Evolutionary conservation across 2,888 invertebrate genomes (phyloP).

Genomic region (Cryptocephalus moraei): DNA sequence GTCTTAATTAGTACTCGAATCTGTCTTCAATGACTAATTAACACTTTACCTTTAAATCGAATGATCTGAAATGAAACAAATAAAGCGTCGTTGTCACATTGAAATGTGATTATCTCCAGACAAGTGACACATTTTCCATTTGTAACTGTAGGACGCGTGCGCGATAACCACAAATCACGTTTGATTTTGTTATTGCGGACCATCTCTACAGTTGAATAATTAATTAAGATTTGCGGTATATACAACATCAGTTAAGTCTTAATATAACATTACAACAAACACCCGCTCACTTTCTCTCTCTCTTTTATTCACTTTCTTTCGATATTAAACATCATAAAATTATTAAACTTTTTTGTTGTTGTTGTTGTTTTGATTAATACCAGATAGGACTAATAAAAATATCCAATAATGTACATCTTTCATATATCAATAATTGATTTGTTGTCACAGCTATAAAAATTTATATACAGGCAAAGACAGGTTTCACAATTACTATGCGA

Average conservation of each 20-base stretch:
- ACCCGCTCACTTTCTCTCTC: background rate
- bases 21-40: background rate
- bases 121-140: no score
- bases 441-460: constrained; percentile 32
- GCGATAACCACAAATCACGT: no score
- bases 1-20: background rate
- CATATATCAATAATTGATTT: constrained; percentile 26
- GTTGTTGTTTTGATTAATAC: constrained; percentile 2
- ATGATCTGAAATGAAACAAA: no score
- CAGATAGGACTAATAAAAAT: constrained; percentile 14
- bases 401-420: constrained; percentile 9
- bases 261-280: constrained; percentile 1
- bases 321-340: background rate
- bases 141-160: no score
- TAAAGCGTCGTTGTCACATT: no score
- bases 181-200: no score
- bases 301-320: constrained; percentile 6
- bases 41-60: no score
- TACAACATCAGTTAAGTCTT: no score
- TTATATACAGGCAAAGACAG: constrained; percentile 17
- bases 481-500: background rate
- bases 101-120: no score
- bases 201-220: no score
- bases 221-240: no score
- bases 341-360: background rate